Evolutionary conservation across 2,888 invertebrate species (phyloP).

Genomic region (Nomada hirtipes): DNA sequence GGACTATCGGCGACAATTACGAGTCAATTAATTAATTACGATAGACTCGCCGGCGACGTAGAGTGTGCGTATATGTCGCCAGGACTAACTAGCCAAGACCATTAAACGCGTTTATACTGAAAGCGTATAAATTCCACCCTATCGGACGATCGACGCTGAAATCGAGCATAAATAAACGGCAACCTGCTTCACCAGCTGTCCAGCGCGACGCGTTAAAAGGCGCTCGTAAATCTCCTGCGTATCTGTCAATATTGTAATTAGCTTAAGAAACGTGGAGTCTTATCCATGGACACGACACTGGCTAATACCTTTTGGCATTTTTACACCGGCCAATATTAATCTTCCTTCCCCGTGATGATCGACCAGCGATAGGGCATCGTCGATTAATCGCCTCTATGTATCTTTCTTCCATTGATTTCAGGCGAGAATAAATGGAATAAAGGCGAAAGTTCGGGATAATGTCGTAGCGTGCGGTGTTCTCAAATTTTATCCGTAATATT

Average conservation of each 20-base stretch:
- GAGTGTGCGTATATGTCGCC: slow-evolving; percentile 5
- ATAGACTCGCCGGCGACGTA: background rate
- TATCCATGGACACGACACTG: slow-evolving; percentile 41
- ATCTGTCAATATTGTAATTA: slow-evolving; percentile 60
- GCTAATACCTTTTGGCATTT: slow-evolving; percentile 52
- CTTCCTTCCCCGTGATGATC: slow-evolving; percentile 40
- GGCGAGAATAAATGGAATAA: no score
- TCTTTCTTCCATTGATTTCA: no score
- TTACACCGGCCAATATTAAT: slow-evolving; percentile 61
- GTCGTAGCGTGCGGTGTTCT: no score
- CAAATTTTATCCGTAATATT: no score
- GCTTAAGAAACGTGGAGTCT: slow-evolving; percentile 49
- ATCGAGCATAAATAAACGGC: slow-evolving; percentile 48
- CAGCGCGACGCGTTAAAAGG: slow-evolving; percentile 41
- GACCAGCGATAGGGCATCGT: slow-evolving; percentile 14
- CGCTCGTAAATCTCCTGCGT: slow-evolving; percentile 40
- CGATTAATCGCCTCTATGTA: slow-evolving; percentile 28
- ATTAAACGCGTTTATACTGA: slow-evolving; percentile 29
- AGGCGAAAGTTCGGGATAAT: no score
- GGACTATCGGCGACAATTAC: slow-evolving; percentile 20
- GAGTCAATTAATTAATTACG: slow-evolving; percentile 41
- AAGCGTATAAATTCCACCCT: slow-evolving; percentile 45
- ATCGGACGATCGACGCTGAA: slow-evolving; percentile 47
- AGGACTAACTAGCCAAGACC: slow-evolving; percentile 14
- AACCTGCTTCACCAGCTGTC: slow-evolving; percentile 35